A percentile compares a stretch with the other conserved stretches of the same genome.
Evolutionary conservation across 2,888 invertebrate species (phyloP).

Genomic region (Ochlodes sylvanus): DNA sequence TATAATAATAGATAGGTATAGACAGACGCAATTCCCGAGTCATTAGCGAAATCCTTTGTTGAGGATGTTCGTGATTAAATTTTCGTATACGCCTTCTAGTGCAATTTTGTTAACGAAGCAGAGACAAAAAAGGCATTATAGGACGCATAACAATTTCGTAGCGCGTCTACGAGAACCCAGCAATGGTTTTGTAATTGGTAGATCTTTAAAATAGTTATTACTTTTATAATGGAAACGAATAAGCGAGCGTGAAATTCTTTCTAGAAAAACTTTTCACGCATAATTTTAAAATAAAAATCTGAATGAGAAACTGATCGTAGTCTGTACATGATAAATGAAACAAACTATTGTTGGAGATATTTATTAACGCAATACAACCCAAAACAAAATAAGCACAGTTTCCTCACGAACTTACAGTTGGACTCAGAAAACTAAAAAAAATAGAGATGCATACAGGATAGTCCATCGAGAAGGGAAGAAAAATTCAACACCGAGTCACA

Average conservation of each 20-base stretch:
- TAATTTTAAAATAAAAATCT: no score
- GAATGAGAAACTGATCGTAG: no score
- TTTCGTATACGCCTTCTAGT: slow-evolving; percentile 27
- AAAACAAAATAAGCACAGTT: no score
- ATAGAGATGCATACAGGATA: no score
- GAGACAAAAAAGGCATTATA: slow-evolving; percentile 30
- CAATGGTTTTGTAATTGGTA: slow-evolving; percentile 29
- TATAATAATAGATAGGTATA: neutral
- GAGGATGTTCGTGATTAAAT: slow-evolving; percentile 31
- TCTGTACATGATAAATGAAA: no score
- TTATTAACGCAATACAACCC: no score
- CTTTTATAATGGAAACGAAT: neutral
- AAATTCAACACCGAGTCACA: no score
- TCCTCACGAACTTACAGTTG: no score
- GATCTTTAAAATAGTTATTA: slow-evolving; percentile 4
- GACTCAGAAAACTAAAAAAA: no score
- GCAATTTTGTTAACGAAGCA: slow-evolving; percentile 35
- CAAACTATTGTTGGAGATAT: no score
- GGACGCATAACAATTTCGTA: slow-evolving; percentile 29
- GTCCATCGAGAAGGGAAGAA: no score
- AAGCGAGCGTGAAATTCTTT: neutral
- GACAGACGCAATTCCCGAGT: slow-evolving; percentile 24
- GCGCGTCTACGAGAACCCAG: slow-evolving; percentile 12
- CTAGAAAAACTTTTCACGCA: no score
- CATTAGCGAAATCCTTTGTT: slow-evolving; percentile 36